phyloP scores from a whole-genome alignment of 2,113 vertebrate species.

The Stegostoma tigrinum region DNA sequence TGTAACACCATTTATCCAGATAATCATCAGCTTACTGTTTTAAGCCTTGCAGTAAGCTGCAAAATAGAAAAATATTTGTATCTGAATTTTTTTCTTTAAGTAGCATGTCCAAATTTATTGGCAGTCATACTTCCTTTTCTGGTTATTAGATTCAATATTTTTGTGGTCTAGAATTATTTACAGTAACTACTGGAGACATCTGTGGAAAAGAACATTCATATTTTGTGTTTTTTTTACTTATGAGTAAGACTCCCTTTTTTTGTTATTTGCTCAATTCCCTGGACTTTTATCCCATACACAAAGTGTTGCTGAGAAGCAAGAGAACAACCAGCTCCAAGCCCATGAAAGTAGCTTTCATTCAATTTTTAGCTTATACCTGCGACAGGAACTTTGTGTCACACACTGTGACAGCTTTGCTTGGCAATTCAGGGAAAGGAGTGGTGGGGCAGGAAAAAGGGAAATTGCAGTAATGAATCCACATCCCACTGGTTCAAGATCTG shows the following conservation, averaged over 20 bases:
- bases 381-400: not conserved
- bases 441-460: not conserved
- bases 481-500: not conserved
- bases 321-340: not conserved
- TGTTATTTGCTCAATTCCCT: not conserved
- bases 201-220: not conserved
- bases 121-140: conserved; percentile 28
- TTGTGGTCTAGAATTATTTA: conserved; percentile 2
- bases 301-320: not conserved
- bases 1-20: not conserved
- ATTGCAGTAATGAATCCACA: not conserved
- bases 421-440: not conserved
- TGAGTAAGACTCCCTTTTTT: not conserved
- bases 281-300: not conserved
- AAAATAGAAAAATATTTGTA: not conserved
- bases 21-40: not conserved
- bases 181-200: not conserved
- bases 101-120: not conserved
- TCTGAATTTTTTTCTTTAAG: conserved; percentile 21
- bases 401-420: no score
- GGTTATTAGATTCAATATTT: conserved; percentile 25
- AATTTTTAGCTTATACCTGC: not conserved
- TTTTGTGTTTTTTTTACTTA: not conserved
- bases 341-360: not conserved
- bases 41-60: not conserved